Percentiles rank a stretch among this genome's conserved stretches.
phyloP scores from a whole-genome alignment of 92 coral and sea anemone genomes.

The Zoanthus gigantus region DNA sequence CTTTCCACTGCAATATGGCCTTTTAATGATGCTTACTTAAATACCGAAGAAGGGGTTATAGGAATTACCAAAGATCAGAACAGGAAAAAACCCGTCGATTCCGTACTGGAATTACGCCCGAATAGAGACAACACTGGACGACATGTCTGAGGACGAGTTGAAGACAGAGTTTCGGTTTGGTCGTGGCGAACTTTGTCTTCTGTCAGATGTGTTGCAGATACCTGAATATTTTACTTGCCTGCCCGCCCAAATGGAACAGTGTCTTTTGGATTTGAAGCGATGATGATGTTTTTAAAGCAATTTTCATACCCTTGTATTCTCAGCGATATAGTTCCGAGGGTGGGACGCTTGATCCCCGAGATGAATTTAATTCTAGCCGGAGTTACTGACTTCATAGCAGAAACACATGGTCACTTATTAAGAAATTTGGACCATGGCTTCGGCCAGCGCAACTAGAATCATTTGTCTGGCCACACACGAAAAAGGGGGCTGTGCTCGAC shows the following conservation, averaged over 20 bases:
- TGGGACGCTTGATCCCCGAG: slow-evolving; percentile 63
- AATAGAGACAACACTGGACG: slow-evolving; percentile 45
- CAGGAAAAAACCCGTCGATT: slow-evolving; percentile 51
- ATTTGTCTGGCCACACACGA: slow-evolving; percentile 51
- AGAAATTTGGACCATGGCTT: slow-evolving; percentile 63
- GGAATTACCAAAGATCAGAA: background rate
- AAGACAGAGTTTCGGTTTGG: slow-evolving; percentile 45
- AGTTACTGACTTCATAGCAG: slow-evolving; percentile 17
- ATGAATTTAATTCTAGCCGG: slow-evolving; percentile 53
- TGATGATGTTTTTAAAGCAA: slow-evolving; percentile 55
- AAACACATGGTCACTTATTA: slow-evolving; percentile 40
- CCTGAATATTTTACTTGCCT: slow-evolving; percentile 56
- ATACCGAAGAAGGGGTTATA: too few species aligned
- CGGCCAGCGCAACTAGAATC: slow-evolving; percentile 57
- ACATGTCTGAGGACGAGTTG: slow-evolving; percentile 56
- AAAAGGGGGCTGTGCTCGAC: slow-evolving; percentile 71
- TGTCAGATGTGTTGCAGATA: slow-evolving; percentile 34
- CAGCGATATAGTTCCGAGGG: slow-evolving; percentile 56
- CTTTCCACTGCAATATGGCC: too few species aligned
- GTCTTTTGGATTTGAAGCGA: slow-evolving; percentile 55
- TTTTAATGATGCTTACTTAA: too few species aligned
- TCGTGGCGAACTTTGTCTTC: slow-evolving; percentile 20
- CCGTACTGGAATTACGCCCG: slow-evolving; percentile 60
- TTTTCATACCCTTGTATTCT: slow-evolving; percentile 68
- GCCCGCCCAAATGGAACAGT: slow-evolving; percentile 63